These are phyloP conservation scores for Mallateleia sp. DNA, from an alignment of 2,888 invertebrate genomes.

Conservation along the genomic window DNA sequence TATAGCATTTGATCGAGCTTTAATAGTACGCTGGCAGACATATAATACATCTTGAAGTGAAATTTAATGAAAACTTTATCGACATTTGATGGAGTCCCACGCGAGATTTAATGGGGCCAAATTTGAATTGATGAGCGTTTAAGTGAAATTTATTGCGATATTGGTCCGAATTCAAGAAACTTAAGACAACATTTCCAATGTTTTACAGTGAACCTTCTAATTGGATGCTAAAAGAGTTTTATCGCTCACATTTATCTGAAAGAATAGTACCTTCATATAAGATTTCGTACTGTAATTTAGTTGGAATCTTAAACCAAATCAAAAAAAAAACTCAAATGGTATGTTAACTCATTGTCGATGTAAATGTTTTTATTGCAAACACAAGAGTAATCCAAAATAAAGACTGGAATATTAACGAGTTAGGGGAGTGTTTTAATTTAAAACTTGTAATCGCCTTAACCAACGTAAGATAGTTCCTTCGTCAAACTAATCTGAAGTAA, in stretches of 20 bases:
- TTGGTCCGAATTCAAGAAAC: background rate
- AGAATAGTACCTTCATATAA: background rate
- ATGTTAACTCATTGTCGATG: background rate
- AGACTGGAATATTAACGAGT: background rate
- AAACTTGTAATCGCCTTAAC: background rate
- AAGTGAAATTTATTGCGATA: constrained; percentile 26
- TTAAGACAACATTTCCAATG: background rate
- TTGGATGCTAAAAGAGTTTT: constrained; percentile 1
- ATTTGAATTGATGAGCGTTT: constrained; percentile 59
- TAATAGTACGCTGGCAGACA: constrained; percentile 29
- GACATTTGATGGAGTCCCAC: constrained; percentile 28
- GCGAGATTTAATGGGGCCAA: constrained; percentile 40
- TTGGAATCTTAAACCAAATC: background rate
- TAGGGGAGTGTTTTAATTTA: background rate
- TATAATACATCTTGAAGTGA: constrained; percentile 28
- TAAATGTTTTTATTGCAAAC: background rate
- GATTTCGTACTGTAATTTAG: background rate
- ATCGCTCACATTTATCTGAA: constrained; percentile 4
- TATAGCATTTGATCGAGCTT: constrained; percentile 20
- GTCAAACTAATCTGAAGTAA: constrained; percentile 10
- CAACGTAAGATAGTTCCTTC: background rate
- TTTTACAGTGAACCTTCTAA: constrained; percentile 24
- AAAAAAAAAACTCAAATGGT: background rate
- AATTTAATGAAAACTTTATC: constrained; percentile 55
- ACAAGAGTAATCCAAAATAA: background rate